These are phyloP conservation scores for Omphaloscelis lunosa DNA, from an alignment of 2,888 invertebrate species.

Conservation along the genomic window DNA sequence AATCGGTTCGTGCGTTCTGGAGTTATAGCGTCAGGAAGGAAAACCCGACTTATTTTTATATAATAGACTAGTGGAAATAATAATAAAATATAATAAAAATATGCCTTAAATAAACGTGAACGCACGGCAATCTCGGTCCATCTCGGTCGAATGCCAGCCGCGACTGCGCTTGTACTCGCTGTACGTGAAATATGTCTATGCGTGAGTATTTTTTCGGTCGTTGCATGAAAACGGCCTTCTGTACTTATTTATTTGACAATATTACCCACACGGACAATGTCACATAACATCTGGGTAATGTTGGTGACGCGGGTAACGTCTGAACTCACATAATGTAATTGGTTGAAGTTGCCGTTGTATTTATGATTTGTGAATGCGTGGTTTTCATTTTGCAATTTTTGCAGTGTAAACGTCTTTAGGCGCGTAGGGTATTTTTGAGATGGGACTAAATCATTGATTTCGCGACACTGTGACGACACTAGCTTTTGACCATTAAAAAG, in stretches of 20 bases:
- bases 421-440: too few species aligned
- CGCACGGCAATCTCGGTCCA: not conserved
- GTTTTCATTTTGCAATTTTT: not conserved
- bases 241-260: slow-evolving; percentile 24
- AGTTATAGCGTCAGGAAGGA: too few species aligned
- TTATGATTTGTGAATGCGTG: not conserved
- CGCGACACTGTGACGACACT: too few species aligned
- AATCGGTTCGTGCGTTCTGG: too few species aligned
- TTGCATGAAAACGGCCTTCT: slow-evolving; percentile 10
- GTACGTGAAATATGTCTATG: not conserved
- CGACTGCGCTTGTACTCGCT: not conserved
- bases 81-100: not conserved
- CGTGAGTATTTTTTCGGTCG: not conserved
- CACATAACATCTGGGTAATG: slow-evolving; percentile 49
- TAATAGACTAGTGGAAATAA: too few species aligned
- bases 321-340: slow-evolving; percentile 43
- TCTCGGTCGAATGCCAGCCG: not conserved
- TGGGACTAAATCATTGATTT: too few species aligned
- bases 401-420: too few species aligned
- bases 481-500: too few species aligned
- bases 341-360: slow-evolving; percentile 12
- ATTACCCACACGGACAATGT: slow-evolving; percentile 57
- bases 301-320: slow-evolving; percentile 28
- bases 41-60: too few species aligned
- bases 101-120: too few species aligned